Percentiles rank a stretch among this genome's conserved stretches.
Evolutionary conservation across 2,113 vertebrate species (phyloP).

Genomic region (Cygnus atratus): DNA sequence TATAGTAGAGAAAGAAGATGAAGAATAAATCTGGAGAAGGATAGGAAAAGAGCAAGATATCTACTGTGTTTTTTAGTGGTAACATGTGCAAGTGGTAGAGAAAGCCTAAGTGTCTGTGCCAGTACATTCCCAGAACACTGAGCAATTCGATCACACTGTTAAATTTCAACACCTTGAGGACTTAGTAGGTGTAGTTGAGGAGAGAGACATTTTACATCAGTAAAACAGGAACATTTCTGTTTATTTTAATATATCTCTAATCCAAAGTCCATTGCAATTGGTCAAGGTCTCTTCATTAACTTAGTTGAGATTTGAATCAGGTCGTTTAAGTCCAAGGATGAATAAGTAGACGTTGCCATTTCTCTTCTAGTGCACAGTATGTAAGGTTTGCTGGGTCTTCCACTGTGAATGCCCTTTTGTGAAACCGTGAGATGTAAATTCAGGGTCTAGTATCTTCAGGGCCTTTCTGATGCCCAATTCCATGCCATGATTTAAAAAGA

Average conservation of each 20-base stretch:
- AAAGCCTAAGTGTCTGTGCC: background rate
- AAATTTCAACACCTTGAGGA: background rate
- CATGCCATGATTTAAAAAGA: constrained; percentile 17
- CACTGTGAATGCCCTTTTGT: background rate
- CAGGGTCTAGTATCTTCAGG: background rate
- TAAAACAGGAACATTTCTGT: background rate
- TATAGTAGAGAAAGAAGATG: background rate
- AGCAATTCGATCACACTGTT: background rate
- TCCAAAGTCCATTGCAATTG: background rate
- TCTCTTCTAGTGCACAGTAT: background rate
- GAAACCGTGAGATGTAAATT: constrained; percentile 32
- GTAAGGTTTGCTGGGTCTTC: background rate
- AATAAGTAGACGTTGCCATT: background rate
- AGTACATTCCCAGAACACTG: background rate
- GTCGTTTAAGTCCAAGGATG: background rate
- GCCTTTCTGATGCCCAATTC: background rate
- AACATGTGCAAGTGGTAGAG: background rate
- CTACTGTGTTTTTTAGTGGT: background rate
- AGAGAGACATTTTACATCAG: background rate
- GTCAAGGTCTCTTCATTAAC: background rate
- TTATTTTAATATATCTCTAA: background rate
- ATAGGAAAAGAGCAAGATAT: background rate
- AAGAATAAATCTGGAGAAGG: background rate
- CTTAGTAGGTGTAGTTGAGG: background rate
- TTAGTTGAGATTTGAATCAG: background rate